Conservation (phyloP, 2,888 invertebrate species). For the Hyles lineata region DNA sequence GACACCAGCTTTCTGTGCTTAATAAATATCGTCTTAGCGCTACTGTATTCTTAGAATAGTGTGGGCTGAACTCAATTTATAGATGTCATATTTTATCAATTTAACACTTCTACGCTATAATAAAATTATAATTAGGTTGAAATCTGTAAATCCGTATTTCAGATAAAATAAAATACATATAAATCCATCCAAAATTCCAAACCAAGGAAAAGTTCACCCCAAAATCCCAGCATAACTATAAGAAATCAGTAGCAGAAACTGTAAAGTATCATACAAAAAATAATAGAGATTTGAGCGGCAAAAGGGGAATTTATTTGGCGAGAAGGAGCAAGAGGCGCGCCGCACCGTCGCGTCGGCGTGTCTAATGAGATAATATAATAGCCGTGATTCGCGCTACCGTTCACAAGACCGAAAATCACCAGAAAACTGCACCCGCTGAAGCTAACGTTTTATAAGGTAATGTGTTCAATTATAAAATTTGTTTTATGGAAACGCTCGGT, state of each 20-base stretch:
- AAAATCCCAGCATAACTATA: slow-evolving; percentile 1
- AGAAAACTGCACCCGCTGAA: slow-evolving; percentile 74
- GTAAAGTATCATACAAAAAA: slow-evolving; percentile 31
- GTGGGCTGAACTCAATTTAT: neutral
- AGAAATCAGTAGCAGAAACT: neutral
- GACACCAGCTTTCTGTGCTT: slow-evolving; percentile 52
- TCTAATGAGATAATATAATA: slow-evolving; percentile 85
- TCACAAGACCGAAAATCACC: slow-evolving; percentile 76
- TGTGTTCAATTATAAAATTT: slow-evolving; percentile 11
- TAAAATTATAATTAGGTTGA: neutral
- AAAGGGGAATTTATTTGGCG: slow-evolving; percentile 78
- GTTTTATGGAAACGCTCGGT: neutral
- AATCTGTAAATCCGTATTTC: neutral
- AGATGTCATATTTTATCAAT: neutral
- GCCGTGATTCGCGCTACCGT: slow-evolving; percentile 76
- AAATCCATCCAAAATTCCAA: neutral
- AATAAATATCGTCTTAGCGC: slow-evolving; percentile 8
- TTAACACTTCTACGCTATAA: neutral
- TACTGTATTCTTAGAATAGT: too few species aligned
- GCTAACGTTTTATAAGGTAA: slow-evolving; percentile 35
- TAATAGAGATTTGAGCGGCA: slow-evolving; percentile 67
- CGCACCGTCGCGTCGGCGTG: slow-evolving; percentile 72
- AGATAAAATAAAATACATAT: neutral
- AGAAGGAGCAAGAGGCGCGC: slow-evolving; percentile 66
- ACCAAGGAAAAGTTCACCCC: neutral